Conservation (phyloP, 2,113 vertebrate species). For the Daubentonia madagascariensis region DNA sequence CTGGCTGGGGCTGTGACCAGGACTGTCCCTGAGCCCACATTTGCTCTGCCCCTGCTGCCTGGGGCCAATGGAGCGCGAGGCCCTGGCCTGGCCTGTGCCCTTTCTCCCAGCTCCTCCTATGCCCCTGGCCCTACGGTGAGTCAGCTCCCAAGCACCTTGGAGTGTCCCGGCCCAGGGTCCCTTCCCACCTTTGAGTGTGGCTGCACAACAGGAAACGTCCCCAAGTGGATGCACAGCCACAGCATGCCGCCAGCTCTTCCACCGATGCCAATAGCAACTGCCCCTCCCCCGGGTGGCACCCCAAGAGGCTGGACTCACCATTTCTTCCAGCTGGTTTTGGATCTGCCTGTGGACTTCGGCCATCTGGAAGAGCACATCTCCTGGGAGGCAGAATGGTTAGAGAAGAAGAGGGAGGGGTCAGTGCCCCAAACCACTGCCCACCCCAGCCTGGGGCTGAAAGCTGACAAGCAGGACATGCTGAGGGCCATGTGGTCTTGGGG, state of each 20-base stretch:
- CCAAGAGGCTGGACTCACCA: constrained; percentile 86
- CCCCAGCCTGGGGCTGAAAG: neutral
- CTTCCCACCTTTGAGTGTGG: neutral
- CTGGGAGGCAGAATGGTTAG: constrained; percentile 81
- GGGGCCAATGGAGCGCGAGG: fast-evolving
- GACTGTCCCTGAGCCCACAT: neutral
- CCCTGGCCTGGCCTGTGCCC: neutral
- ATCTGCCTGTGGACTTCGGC: constrained; percentile 98
- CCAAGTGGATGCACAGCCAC: fast-evolving
- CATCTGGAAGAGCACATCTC: constrained; percentile 99
- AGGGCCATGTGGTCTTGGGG: neutral
- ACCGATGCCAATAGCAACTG: fast-evolving
- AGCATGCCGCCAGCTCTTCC: neutral
- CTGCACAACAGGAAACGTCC: fast-evolving
- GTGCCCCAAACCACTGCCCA: neutral
- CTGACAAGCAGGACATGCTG: neutral
- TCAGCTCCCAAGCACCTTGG: neutral
- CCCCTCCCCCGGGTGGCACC: fast-evolving
- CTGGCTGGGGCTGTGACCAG: neutral
- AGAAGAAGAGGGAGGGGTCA: neutral
- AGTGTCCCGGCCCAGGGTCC: neutral
- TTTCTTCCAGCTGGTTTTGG: constrained; percentile 98
- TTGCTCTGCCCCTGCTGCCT: fast-evolving
- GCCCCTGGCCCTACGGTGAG: fast-evolving
- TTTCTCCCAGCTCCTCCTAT: neutral